Percentiles rank a stretch among this genome's conserved stretches.
These are phyloP conservation scores for Sepioteuthis lessoniana DNA, from an alignment of 2,888 invertebrate species.

Conservation along the genomic window DNA sequence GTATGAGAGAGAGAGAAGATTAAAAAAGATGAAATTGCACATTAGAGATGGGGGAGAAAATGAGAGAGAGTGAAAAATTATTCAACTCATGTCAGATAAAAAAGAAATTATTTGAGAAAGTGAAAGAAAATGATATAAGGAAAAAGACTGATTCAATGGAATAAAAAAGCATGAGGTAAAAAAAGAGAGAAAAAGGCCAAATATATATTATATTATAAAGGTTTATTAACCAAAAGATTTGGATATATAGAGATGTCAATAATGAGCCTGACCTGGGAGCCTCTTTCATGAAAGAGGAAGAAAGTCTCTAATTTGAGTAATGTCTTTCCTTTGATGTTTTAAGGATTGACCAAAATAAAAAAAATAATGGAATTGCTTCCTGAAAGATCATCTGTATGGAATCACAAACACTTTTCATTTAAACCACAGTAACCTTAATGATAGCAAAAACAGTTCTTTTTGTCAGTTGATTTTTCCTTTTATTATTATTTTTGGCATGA, in stretches of 20 bases:
- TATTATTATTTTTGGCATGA: neutral
- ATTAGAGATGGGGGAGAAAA: neutral
- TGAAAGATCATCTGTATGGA: neutral
- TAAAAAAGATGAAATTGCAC: no score
- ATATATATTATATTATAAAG: neutral
- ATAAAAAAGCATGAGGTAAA: neutral
- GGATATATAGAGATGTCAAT: neutral
- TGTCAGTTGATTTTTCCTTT: neutral
- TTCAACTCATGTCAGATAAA: no score
- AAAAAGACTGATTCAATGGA: neutral
- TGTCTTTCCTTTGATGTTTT: neutral
- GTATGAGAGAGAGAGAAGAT: neutral
- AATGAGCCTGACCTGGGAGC: neutral
- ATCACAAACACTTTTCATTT: neutral
- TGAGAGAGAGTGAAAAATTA: neutral
- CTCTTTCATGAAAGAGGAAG: neutral
- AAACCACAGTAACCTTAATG: neutral
- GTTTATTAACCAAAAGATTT: neutral
- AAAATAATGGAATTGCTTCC: neutral
- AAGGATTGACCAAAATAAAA: slow-evolving; percentile 19
- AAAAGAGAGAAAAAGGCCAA: neutral
- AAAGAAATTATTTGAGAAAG: no score
- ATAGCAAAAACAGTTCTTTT: neutral
- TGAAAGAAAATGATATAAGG: no score
- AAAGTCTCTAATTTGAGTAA: slow-evolving; percentile 33